phyloP scores from a whole-genome alignment of 2,113 vertebrate genomes.

The Zingel zingel region DNA sequence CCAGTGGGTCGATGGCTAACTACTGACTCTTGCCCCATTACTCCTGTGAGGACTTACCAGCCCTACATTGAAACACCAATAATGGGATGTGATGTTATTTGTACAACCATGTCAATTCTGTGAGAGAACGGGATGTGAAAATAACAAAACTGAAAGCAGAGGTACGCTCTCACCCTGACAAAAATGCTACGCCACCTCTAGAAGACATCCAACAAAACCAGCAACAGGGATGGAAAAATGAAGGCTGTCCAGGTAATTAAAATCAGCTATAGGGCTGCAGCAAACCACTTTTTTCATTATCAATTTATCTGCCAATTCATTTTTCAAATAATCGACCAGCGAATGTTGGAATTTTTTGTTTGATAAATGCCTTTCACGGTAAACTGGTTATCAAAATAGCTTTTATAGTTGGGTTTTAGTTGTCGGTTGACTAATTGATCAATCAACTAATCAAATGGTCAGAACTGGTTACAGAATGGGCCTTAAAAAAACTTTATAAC shows the following conservation, averaged over 20 bases:
- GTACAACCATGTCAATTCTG: background rate
- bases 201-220: background rate
- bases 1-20: slow-evolving; percentile 39
- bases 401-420: background rate
- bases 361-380: background rate
- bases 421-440: background rate
- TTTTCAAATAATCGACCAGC: background rate
- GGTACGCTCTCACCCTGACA: background rate
- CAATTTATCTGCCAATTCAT: background rate
- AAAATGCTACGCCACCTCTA: background rate
- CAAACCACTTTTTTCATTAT: background rate
- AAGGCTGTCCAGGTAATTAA: background rate
- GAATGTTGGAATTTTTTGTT: background rate
- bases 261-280: background rate
- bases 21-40: slow-evolving; percentile 61
- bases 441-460: background rate
- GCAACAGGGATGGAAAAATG: background rate
- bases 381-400: background rate
- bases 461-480: background rate
- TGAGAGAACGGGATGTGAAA: background rate
- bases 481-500: background rate
- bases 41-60: slow-evolving; percentile 8
- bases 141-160: background rate
- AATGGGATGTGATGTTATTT: slow-evolving; percentile 6
- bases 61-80: slow-evolving; percentile 38